Evolutionary conservation across 2,888 invertebrate species (phyloP).

Genomic region (Microplitis deprimator): DNA sequence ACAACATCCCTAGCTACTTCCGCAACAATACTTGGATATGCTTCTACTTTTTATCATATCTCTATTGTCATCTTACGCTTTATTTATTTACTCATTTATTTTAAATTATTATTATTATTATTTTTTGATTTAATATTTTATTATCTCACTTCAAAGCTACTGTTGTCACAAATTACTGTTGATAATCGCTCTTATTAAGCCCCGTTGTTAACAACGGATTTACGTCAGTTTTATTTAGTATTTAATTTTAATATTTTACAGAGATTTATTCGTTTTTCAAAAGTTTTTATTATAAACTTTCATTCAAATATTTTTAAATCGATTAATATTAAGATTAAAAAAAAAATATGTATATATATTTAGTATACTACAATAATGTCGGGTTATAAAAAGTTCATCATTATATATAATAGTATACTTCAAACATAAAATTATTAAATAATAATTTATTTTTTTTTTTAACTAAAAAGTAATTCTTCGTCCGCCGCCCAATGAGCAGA

Average conservation of each 20-base stretch:
- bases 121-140: not conserved
- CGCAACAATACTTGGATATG: constrained; percentile 20
- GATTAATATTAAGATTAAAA: not conserved
- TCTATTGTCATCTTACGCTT: constrained; percentile 12
- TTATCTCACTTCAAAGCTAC: not conserved
- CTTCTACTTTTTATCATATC: constrained; percentile 20
- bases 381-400: not conserved
- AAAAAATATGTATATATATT: no score
- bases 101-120: constrained; percentile 9
- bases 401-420: no score
- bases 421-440: not conserved
- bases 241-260: not conserved
- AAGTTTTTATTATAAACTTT: not conserved
- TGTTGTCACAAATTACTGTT: constrained; percentile 22
- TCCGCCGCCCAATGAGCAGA: no score
- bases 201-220: constrained; percentile 29
- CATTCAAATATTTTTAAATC: not conserved
- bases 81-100: not conserved
- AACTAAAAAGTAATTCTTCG: no score
- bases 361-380: no score
- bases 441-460: not conserved
- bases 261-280: not conserved
- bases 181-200: constrained; percentile 33
- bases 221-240: not conserved
- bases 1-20: constrained; percentile 8